Evolutionary conservation across 35 echinoderm and acorn worm genomes (phyloP), one percentile per base, ranked within the genome.

Genomic region (Chiridota heheva): DNA sequence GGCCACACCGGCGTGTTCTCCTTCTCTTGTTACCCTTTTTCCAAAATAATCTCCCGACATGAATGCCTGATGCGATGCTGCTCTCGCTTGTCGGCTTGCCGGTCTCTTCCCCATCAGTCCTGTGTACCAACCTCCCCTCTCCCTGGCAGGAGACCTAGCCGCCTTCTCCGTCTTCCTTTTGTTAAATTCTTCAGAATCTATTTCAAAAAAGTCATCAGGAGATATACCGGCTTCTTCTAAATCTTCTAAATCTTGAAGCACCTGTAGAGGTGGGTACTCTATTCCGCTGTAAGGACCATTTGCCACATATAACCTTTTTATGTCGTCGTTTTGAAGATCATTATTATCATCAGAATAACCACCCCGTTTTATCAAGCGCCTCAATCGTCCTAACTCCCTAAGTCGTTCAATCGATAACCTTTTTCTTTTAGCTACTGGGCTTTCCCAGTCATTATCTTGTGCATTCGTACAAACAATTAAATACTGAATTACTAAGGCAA

Each of bases 21-120:
- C n/a, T n/a, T n/a, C n/a, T n/a, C n/a, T n/a, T n/a, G n/a, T n/a
- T n/a, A n/a, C n/a, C 40, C 70, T 41, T 46, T 74, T 74, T 25
- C 70, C 70, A 32, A 74, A 74, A 44, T 74, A 74, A 46, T 74
- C 70, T 51, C 70, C 70, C 17, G 70, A 74, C 20, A 74, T 42
- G 29, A 51, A 74, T 42, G 70, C 44, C 70, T 74, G 70, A 12
- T 42, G 70, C 27, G 56, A 51, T 26, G 47, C 56, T 46, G 43
- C 56, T 26, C 43, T 46, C 56, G 47, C 40, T 46, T 47, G 40
- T 46, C 47, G 47, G 16, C 32, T 36, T 71, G 67, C 18, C 7
- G 32, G 34, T 74, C 70, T 27, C 36, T 74, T 74, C 30, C 70
- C 70, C 32, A 74, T 51, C 70, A 74, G 47, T 33, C 70, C 70